Percentiles rank a stretch among this genome's conserved stretches.
These are phyloP conservation scores for Caenorhabditis wallacei DNA, from an alignment of 2,888 invertebrate genomes.

Conservation along the genomic window DNA sequence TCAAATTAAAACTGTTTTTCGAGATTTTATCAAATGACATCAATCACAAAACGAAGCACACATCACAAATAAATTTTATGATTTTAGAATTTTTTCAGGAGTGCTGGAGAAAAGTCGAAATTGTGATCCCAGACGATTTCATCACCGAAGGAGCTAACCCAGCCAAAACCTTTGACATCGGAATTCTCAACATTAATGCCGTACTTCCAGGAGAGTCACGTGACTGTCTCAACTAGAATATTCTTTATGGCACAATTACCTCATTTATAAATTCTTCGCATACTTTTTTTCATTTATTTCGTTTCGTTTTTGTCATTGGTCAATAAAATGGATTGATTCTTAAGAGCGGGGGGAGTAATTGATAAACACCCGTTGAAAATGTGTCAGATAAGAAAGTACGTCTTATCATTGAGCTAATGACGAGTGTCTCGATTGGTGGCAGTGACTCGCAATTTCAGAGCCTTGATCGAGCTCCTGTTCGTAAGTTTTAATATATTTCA, in stretches of 20 bases:
- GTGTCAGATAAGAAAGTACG: constrained; percentile 48
- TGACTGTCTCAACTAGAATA: constrained; percentile 77
- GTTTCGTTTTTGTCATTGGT: constrained; percentile 28
- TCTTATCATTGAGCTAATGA: constrained; percentile 62
- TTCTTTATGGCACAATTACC: neutral
- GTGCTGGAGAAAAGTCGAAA: constrained; percentile 79
- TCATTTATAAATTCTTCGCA: constrained; percentile 30
- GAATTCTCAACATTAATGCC: constrained; percentile 77
- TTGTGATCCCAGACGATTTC: constrained; percentile 76
- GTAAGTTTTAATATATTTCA: constrained; percentile 47
- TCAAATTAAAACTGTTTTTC: neutral
- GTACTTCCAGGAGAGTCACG: constrained; percentile 79
- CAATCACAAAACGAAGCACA: neutral
- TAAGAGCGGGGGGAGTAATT: constrained; percentile 42
- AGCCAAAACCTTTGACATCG: constrained; percentile 77
- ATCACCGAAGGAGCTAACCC: constrained; percentile 74
- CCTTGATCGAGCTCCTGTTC: constrained; percentile 37
- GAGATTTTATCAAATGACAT: neutral
- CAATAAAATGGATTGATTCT: constrained; percentile 46
- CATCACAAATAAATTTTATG: neutral
- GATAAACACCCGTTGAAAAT: constrained; percentile 56
- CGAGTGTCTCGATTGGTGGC: constrained; percentile 56
- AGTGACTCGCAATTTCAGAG: constrained; percentile 49
- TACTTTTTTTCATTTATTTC: constrained; percentile 20
- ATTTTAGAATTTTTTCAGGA: constrained; percentile 68